These are phyloP conservation scores for Lepidocolaptes lacrymiger DNA, from an alignment of 2,797 vertebrate genomes.

Conservation along the genomic window DNA sequence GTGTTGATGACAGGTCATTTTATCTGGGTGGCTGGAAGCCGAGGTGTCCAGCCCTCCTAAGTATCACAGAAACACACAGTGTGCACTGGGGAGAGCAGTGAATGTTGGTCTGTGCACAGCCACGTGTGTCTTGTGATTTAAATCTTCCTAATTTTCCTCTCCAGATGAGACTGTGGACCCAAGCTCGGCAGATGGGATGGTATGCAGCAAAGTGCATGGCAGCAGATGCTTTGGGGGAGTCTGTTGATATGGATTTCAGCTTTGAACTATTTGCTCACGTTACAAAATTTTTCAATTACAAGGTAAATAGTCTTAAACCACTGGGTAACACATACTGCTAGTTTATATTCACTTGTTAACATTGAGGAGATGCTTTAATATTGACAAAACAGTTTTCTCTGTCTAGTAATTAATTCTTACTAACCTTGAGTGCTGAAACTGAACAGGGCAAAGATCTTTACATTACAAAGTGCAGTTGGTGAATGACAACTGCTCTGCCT, in stretches of 20 bases:
- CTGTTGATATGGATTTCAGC: slow-evolving; percentile 91
- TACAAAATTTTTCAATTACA: slow-evolving; percentile 96
- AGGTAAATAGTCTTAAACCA: slow-evolving; percentile 76
- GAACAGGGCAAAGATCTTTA: not conserved
- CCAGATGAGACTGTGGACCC: slow-evolving; percentile 97
- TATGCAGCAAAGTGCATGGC: slow-evolving; percentile 90
- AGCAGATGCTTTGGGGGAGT: slow-evolving; percentile 78
- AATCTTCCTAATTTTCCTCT: not conserved
- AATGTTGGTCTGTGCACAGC: not conserved
- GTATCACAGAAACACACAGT: rapidly evolving
- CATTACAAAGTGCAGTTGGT: not conserved
- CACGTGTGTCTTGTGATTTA: rapidly evolving
- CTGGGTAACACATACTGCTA: not conserved
- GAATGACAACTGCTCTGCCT: not conserved
- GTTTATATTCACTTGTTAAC: not conserved
- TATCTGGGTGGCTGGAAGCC: not conserved
- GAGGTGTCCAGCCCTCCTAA: not conserved
- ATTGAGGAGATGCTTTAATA: not conserved
- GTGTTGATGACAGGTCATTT: not conserved
- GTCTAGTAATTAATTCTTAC: not conserved
- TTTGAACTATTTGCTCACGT: slow-evolving; percentile 97
- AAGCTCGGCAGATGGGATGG: slow-evolving; percentile 97
- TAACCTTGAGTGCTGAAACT: not conserved
- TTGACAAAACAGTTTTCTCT: not conserved
- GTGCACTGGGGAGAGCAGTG: not conserved